Evolutionary conservation across 2,797 vertebrate genomes (phyloP).

Genomic region (Anabacerthia variegaticeps): DNA sequence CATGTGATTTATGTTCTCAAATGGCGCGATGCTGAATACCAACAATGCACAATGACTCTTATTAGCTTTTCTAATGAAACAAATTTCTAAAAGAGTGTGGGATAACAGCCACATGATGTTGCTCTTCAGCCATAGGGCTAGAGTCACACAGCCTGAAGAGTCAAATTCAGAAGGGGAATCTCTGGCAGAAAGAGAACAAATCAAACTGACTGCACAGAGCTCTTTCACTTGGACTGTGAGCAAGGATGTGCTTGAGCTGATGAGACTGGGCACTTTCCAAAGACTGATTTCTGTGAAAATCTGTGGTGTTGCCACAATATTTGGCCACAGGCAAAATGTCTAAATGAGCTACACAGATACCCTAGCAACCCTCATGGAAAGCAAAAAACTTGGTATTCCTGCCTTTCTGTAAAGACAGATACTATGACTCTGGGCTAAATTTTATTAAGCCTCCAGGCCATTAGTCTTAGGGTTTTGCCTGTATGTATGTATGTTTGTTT

Average conservation of each 20-base stretch:
- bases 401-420: not conserved
- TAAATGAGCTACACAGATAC: not conserved
- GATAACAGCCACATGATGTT: not conserved
- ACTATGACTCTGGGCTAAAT: not conserved
- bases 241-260: not conserved
- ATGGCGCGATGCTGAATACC: not conserved
- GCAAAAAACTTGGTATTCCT: not conserved
- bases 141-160: not conserved
- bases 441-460: not conserved
- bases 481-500: not conserved
- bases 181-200: not conserved
- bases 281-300: not conserved
- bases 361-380: not conserved
- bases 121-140: not conserved
- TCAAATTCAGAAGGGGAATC: not conserved
- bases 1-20: not conserved
- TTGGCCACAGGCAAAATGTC: not conserved
- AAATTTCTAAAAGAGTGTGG: not conserved
- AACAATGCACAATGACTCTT: not conserved
- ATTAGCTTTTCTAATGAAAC: not conserved
- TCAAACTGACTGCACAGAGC: not conserved
- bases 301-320: rapidly evolving
- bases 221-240: not conserved
- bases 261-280: not conserved
- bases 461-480: not conserved